Conservation (phyloP, 2,113 vertebrate genomes). For the Varanus salvator region DNA sequence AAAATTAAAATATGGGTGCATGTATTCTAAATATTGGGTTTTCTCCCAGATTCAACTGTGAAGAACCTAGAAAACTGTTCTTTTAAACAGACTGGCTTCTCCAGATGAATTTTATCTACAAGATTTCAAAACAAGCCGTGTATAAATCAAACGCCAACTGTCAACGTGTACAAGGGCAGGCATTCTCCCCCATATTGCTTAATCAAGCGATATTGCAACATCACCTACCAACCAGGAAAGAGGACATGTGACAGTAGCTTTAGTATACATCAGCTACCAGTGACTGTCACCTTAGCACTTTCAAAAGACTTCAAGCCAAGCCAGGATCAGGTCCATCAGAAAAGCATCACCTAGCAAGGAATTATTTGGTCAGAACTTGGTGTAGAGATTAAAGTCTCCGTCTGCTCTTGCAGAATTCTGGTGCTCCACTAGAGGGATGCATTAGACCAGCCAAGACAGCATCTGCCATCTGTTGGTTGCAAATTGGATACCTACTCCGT, state of each 20-base stretch:
- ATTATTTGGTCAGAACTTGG: too few relatives aligned
- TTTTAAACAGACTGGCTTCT: background rate
- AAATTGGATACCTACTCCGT: background rate
- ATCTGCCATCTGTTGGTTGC: background rate
- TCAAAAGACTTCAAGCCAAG: background rate
- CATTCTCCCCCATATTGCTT: background rate
- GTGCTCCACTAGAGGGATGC: constrained; percentile 46
- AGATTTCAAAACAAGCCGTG: background rate
- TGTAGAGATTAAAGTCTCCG: background rate
- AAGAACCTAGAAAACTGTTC: background rate
- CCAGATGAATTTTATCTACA: too few relatives aligned
- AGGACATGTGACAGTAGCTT: background rate
- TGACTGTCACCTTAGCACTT: background rate
- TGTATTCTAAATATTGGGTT: too few relatives aligned
- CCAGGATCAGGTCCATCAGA: background rate
- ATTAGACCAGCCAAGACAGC: accelerated
- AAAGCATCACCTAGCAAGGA: background rate
- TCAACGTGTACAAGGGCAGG: background rate
- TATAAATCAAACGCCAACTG: background rate
- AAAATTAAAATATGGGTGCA: too few relatives aligned
- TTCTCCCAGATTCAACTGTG: too few relatives aligned
- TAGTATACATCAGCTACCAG: background rate
- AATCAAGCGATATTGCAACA: background rate
- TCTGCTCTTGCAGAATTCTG: constrained; percentile 3
- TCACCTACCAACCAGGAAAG: background rate